Conservation (phyloP, 2,113 vertebrate species). For the Scytalopus superciliaris region DNA sequence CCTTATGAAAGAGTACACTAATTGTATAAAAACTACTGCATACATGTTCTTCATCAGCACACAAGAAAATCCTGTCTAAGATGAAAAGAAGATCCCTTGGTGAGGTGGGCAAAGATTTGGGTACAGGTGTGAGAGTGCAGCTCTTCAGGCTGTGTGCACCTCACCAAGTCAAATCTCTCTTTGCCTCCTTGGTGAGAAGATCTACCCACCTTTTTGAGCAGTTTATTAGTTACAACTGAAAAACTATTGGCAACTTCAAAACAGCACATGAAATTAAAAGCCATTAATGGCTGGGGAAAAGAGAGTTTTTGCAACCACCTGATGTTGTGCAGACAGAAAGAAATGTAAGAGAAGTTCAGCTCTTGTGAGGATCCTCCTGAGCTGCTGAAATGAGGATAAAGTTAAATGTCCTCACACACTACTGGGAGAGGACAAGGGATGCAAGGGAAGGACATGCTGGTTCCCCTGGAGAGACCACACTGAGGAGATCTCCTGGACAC, state of each 20-base stretch:
- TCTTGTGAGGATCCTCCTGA: not conserved
- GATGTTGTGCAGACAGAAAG: not conserved
- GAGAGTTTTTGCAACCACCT: not conserved
- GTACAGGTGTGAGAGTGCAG: fast-evolving
- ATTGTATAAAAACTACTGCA: not conserved
- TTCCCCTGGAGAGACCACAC: not conserved
- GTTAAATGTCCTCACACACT: not conserved
- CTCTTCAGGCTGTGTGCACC: not conserved
- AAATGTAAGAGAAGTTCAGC: not conserved
- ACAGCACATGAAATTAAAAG: not conserved
- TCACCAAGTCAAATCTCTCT: not conserved
- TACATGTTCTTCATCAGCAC: not conserved
- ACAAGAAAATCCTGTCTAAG: not conserved
- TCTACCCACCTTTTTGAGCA: not conserved
- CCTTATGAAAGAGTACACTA: not conserved
- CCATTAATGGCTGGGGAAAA: not conserved
- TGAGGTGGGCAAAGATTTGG: not conserved
- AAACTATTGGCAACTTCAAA: not conserved
- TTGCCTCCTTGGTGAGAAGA: too few relatives aligned
- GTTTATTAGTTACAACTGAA: not conserved
- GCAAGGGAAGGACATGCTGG: not conserved
- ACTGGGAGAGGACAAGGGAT: not conserved
- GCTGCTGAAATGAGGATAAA: not conserved
- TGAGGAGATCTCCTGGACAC: not conserved
- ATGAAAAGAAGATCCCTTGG: not conserved